These are phyloP conservation scores for Zapus hudsonius DNA, from an alignment of 2,113 vertebrate species.

Conservation along the genomic window DNA sequence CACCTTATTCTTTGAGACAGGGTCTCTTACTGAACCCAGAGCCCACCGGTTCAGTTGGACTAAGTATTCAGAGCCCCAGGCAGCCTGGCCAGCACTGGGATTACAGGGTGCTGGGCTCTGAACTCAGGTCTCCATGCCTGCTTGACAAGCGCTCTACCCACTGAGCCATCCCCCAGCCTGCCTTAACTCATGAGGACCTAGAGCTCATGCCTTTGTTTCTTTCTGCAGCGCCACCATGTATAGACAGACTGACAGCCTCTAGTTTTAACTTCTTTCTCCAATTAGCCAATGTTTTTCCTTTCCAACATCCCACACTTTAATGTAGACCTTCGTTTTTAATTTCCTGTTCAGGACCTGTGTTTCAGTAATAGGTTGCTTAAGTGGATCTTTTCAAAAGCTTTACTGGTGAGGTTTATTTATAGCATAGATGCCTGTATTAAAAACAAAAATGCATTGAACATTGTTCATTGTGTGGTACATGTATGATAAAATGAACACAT, in stretches of 20 bases:
- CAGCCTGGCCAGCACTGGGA: no score
- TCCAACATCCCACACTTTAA: slow-evolving; percentile 15
- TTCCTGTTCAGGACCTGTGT: background rate
- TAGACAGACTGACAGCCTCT: background rate
- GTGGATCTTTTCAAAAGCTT: background rate
- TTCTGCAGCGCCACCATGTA: background rate
- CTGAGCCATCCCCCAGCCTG: background rate
- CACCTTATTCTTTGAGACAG: no score
- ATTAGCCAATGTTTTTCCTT: background rate
- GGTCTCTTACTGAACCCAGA: no score
- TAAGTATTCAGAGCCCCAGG: no score
- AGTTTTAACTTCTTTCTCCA: background rate
- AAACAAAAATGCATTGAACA: background rate
- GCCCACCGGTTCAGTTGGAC: no score
- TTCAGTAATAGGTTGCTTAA: background rate
- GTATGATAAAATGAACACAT: background rate
- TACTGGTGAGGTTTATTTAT: background rate
- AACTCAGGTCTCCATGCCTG: no score
- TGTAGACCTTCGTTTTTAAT: background rate
- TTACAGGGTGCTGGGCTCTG: no score
- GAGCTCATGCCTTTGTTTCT: background rate
- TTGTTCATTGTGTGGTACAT: background rate
- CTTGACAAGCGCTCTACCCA: no score
- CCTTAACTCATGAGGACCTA: background rate
- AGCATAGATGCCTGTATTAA: background rate